A percentile compares a stretch with the other conserved stretches of the same genome.
Conservation (phyloP, 2,797 vertebrate species). For the Rhinella marina region DNA sequence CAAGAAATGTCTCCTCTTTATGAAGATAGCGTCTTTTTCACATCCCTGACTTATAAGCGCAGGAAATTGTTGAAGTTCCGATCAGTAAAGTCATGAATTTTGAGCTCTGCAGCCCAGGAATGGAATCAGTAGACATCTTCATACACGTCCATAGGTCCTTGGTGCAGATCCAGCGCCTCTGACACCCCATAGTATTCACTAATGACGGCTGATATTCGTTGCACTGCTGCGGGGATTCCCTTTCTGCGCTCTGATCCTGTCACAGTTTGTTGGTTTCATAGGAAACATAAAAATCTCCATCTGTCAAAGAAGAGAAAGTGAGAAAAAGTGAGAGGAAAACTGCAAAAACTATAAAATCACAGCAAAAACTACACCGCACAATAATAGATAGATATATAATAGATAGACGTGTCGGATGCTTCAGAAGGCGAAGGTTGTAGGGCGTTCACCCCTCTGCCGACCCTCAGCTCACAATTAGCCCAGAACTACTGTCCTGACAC, state of each 20-base stretch:
- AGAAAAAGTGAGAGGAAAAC: background rate
- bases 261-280: constrained; percentile 31
- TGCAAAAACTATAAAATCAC: background rate
- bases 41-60: background rate
- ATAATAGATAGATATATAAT: too few relatives aligned
- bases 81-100: background rate
- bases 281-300: constrained; percentile 51
- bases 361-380: background rate
- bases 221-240: background rate
- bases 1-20: background rate
- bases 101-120: background rate
- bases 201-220: background rate
- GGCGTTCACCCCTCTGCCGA: background rate
- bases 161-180: background rate
- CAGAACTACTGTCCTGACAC: background rate
- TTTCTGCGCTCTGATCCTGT: background rate
- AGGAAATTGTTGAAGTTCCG: background rate
- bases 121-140: background rate
- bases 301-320: constrained; percentile 15
- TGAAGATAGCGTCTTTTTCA: background rate
- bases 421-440: background rate
- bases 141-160: background rate
- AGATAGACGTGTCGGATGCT: background rate
- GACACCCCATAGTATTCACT: background rate
- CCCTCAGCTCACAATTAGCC: background rate